Evolutionary conservation across 2,113 vertebrate species (phyloP), one percentile per base, ranked within the genome.

Genomic region (Pedionomus torquatus): DNA sequence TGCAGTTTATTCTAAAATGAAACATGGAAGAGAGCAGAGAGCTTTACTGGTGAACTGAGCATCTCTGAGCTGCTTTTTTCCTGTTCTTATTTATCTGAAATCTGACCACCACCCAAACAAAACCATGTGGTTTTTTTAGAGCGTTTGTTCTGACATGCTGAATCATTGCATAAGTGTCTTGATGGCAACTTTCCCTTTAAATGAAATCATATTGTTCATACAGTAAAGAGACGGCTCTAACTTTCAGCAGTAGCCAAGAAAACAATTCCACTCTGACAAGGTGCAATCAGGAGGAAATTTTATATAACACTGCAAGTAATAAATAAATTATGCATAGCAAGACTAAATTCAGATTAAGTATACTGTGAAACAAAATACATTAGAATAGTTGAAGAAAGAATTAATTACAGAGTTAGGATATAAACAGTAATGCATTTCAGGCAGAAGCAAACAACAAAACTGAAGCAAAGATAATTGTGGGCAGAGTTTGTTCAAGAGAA

Each of bases 241-340:
- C 55, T 74, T 86, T 33, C 69, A 60, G 41, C 5, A 75, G 28
- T 5, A 96, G 24, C 46, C 86, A 91, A 97, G 61, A 96, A 97
- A 94, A 96, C 20, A 96, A 90, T 94, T 92, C 49, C 92, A 95
- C 84, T 96, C 95, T 93, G 71, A 89, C 79, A 95, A 91, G 75
- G 92, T 96, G 95, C 84, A 96, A 94, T 96, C 95, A 97, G 90
- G 51, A 96, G 68, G 74, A 96, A 89, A 93, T 94, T 96, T 95
- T 97, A 97, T 97, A 20, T 95, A 97, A 95, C 92, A 95, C 89
- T 90, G 95, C 80, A 96, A 93, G 86, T 92, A 97, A 89, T 96
- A 95, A 93, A 86, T 95, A 94, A 94, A 71, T 91, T 86, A 94
- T 95, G 95, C 95, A 96, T 93, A 95, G 89, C 95, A 97, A 96